Evolutionary conservation across 2,113 vertebrate genomes (phyloP).

Genomic region (Cephalopholis sonnerati): DNA sequence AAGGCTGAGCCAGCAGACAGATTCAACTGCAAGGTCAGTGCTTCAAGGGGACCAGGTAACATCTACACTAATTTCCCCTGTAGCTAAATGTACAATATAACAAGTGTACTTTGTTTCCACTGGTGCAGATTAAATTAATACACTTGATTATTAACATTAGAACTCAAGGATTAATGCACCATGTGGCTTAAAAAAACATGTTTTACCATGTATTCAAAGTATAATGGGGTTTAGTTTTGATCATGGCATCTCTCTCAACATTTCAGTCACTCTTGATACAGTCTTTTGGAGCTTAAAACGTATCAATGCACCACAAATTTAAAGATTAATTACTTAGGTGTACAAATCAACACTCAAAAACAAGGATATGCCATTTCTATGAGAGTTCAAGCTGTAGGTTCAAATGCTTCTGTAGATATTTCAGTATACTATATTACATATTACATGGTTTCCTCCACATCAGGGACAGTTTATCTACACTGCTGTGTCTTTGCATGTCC

Average conservation of each 20-base stretch:
- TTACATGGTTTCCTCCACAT: neutral
- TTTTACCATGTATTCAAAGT: neutral
- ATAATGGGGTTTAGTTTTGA: neutral
- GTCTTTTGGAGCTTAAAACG: neutral
- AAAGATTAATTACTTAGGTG: neutral
- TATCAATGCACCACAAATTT: neutral
- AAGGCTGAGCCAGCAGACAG: constrained; percentile 45
- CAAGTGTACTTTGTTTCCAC: neutral
- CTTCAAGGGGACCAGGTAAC: constrained; percentile 28
- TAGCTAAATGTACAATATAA: constrained; percentile 5
- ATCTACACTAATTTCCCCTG: constrained; percentile 76
- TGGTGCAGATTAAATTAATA: neutral
- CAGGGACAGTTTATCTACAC: neutral
- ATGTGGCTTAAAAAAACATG: neutral
- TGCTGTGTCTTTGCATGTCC: neutral
- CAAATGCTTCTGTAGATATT: neutral
- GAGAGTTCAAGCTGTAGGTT: neutral
- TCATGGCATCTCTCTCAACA: neutral
- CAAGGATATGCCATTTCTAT: neutral
- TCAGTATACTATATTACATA: neutral
- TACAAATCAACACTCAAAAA: neutral
- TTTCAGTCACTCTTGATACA: neutral
- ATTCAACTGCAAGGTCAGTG: neutral
- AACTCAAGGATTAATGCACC: neutral
- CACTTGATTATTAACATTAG: neutral